A percentile compares a stretch with the other conserved stretches of the same genome.
These are phyloP conservation scores for Corythaeola cristata DNA, from an alignment of 2,113 vertebrate species.

Conservation along the genomic window DNA sequence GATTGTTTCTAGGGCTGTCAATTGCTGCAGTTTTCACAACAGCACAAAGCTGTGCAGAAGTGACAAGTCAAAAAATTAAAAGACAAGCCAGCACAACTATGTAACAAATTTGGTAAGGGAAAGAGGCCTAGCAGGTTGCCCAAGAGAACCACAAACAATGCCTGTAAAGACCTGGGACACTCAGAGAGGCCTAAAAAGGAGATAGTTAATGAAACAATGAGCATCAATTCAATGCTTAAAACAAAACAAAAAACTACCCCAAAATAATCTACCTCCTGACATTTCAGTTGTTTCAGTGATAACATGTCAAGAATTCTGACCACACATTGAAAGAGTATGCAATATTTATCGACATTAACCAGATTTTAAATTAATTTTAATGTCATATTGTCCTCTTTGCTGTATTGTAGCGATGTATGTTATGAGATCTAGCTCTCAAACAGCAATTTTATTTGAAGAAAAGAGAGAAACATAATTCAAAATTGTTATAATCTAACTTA, in stretches of 20 bases:
- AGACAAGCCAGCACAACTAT: neutral
- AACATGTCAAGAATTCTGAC: neutral
- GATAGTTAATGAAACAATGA: neutral
- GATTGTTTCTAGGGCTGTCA: slow-evolving; percentile 31
- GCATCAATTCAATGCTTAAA: neutral
- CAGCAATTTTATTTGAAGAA: neutral
- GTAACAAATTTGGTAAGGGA: neutral
- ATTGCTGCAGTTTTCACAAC: neutral
- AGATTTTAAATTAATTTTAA: neutral
- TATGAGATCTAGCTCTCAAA: neutral
- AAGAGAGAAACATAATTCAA: neutral
- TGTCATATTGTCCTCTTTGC: neutral
- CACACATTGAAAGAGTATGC: neutral
- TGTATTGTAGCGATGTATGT: neutral
- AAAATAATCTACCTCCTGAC: neutral
- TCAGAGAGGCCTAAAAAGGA: neutral
- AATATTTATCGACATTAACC: neutral
- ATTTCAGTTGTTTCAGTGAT: neutral
- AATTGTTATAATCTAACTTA: neutral
- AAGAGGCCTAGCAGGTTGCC: neutral
- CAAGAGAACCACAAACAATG: neutral
- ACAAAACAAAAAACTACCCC: neutral
- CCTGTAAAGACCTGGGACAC: neutral
- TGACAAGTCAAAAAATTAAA: slow-evolving; percentile 20
- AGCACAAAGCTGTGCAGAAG: neutral